Base-by-base conservation (phyloP, 2,797 vertebrate species). In the Zalophus californianus region DNA sequence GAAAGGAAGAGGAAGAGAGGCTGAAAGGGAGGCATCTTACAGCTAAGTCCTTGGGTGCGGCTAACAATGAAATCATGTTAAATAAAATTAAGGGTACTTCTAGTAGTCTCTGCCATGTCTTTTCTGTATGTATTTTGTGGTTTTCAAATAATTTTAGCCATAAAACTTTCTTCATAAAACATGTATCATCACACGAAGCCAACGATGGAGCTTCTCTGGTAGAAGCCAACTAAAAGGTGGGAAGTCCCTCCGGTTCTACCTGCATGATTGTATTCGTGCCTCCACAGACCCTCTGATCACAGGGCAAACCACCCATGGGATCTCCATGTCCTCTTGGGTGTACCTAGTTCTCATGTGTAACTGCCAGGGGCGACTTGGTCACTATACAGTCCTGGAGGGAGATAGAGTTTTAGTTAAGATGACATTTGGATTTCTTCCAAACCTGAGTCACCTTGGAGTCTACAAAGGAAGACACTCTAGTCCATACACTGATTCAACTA, bases 241-340 rank as follows among this genome's bases (percentile, higher is more conserved):
- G 38, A 77, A 60, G 2, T n/a, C 16, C 41, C 5, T 84, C 3
- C 11, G 16, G 5, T 54, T 72, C 52, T n/a, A 20, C 35, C 29
- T 72, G 16, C 13, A 4, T 29, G 23, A 18, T 11, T 15, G 3
- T 11, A 32, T 52, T 8, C 3, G 0, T 72, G 13, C 25, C n/a
- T 60, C 27, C 0, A 5, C 6, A 7, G 38, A 38, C 4, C 58
- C 25, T 64, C n/a, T 38, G 27, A 75, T 12, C 14, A 29, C 1
- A n/a, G 50, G 23, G 11, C 2, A 5, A 16, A 3, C 23, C 4
- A 32, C 7, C 9, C 1, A 5, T 4, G 18, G 41, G 12, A 1
- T 32, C 18, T 66, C 78, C 27, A 4, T 29, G 15, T 7, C 68
- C 56, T 91, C 7, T 16, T 64, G 66, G 25, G 21, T 32, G 9